Evolutionary conservation across 2,797 vertebrate species (phyloP).

Genomic region (Lacerta bilineata): DNA sequence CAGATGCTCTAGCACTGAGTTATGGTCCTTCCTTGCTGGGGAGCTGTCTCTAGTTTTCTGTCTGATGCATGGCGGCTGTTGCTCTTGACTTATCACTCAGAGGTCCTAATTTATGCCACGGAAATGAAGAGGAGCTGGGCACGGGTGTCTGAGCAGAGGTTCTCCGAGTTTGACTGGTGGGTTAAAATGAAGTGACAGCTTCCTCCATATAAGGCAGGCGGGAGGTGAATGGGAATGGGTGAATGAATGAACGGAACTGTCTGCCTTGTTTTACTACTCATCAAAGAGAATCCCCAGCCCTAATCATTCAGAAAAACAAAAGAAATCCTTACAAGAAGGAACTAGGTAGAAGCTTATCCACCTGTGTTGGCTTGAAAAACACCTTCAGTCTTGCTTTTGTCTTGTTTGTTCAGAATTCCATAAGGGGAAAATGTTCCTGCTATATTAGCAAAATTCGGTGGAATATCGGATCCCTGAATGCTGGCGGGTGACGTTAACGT

Average conservation of each 20-base stretch:
- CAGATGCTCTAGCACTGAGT: too few species aligned
- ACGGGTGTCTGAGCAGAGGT: background rate
- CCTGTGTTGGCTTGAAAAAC: constrained; percentile 34
- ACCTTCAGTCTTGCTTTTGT: constrained; percentile 38
- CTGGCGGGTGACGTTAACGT: constrained; percentile 43
- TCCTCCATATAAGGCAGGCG: constrained; percentile 37
- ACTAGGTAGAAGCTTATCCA: constrained; percentile 40
- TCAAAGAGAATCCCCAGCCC: constrained; percentile 56
- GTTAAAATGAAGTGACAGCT: constrained; percentile 61
- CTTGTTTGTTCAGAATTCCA: constrained; percentile 47
- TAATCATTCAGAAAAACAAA: constrained; percentile 62
- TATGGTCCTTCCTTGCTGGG: too few species aligned
- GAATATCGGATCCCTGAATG: background rate
- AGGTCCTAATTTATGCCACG: background rate
- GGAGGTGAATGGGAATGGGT: constrained; percentile 66
- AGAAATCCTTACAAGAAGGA: constrained; percentile 27
- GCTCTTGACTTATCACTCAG: constrained; percentile 25
- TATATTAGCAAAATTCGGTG: background rate
- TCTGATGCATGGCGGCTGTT: background rate
- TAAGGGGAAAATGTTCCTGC: constrained; percentile 19
- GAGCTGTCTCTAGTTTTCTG: background rate
- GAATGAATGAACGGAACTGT: constrained; percentile 71
- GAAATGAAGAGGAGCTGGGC: background rate
- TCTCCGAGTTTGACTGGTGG: constrained; percentile 47
- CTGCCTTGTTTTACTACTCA: constrained; percentile 66